Conservation (phyloP, 2,888 invertebrate genomes). For the Gasteruption jaculator region DNA sequence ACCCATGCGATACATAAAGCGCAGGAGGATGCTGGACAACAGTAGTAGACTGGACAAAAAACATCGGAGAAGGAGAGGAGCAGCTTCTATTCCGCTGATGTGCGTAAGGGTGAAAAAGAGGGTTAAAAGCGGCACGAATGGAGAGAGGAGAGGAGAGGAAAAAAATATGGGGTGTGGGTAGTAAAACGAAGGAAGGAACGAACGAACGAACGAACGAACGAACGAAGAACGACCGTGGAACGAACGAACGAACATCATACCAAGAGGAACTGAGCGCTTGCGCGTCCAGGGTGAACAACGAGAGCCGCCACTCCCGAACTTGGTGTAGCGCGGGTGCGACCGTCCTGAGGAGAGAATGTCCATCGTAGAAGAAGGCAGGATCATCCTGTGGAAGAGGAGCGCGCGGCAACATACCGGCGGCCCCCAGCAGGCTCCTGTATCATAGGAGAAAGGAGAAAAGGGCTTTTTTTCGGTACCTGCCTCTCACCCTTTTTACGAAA, state of each 20-base stretch:
- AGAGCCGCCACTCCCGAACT: constrained; percentile 52
- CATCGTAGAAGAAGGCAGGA: constrained; percentile 44
- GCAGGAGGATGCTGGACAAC: too few species aligned
- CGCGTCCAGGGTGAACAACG: constrained; percentile 54
- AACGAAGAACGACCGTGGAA: constrained; percentile 42
- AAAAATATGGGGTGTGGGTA: constrained; percentile 7
- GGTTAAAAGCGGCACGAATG: constrained; percentile 10
- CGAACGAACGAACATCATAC: too few species aligned
- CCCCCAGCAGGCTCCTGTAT: constrained; percentile 59
- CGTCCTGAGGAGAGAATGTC: constrained; percentile 34
- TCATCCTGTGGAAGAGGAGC: constrained; percentile 53
- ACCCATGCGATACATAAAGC: too few species aligned
- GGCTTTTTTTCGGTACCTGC: too few species aligned
- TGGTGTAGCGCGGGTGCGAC: constrained; percentile 50
- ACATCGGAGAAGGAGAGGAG: too few species aligned
- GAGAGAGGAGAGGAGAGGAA: constrained; percentile 11
- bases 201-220: constrained; percentile 30
- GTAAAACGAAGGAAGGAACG: constrained; percentile 3
- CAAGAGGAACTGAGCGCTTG: too few species aligned
- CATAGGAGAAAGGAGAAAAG: constrained; percentile 32
- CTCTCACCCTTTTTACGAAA: too few species aligned
- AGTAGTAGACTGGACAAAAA: too few species aligned
- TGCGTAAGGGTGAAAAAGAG: too few species aligned
- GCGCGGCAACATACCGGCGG: constrained; percentile 54
- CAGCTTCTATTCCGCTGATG: too few species aligned